Conservation (phyloP, 2,797 vertebrate species). For the Sebastes wilsoni region DNA sequence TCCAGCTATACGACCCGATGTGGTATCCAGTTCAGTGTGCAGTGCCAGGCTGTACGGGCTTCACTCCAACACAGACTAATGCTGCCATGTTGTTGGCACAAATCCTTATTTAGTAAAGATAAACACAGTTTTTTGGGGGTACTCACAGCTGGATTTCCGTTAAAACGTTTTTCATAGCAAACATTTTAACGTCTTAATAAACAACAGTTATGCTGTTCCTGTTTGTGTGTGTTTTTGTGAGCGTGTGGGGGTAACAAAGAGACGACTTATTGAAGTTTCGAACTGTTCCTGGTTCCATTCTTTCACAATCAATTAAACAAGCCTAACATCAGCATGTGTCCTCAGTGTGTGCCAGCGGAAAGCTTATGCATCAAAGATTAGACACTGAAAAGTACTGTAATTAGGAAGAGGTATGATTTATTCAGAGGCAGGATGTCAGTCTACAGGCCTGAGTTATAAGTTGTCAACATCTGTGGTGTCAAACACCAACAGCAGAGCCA, state of each 20-base stretch:
- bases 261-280: not conserved
- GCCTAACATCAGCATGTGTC: not conserved
- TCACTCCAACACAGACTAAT: constrained; percentile 37
- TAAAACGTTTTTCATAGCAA: constrained; percentile 17
- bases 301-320: constrained; percentile 20
- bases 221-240: not conserved
- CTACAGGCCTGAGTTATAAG: not conserved
- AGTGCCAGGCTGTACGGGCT: constrained; percentile 44
- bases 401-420: constrained; percentile 5
- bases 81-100: constrained; percentile 54
- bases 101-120: constrained; percentile 42
- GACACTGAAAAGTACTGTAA: not conserved
- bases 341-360: not conserved
- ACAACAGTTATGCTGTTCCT: constrained; percentile 12
- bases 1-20: constrained; percentile 34
- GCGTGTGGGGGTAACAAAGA: not conserved
- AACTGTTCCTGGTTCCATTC: constrained; percentile 6
- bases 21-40: constrained; percentile 44
- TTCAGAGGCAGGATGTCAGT: constrained; percentile 19
- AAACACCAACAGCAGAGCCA: not conserved
- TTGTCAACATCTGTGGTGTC: constrained; percentile 16
- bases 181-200: constrained; percentile 17
- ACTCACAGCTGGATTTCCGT: constrained; percentile 44
- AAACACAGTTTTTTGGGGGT: constrained; percentile 28
- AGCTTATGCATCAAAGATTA: constrained; percentile 15